Conservation (phyloP, 2,888 invertebrate genomes). For the Muscina levida region DNA sequence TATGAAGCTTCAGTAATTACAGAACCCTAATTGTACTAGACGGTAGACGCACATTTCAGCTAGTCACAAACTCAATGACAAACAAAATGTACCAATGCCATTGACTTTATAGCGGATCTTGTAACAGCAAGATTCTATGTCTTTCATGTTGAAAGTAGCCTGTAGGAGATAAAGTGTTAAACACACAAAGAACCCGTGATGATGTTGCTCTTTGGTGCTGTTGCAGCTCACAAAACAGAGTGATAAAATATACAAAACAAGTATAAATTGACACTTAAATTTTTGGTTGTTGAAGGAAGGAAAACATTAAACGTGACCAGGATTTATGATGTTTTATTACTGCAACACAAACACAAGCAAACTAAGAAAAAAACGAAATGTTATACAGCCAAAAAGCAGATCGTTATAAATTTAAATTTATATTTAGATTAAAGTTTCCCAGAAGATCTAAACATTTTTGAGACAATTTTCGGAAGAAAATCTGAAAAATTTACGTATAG, state of each 20-base stretch:
- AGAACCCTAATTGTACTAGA: too few species aligned
- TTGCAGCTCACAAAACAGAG: constrained; percentile 18
- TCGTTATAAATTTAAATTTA: constrained; percentile 21
- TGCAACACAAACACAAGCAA: background rate
- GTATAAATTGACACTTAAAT: constrained; percentile 62
- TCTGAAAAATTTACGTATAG: too few species aligned
- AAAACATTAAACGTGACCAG: constrained; percentile 64
- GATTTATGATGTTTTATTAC: constrained; percentile 58
- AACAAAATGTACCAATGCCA: constrained; percentile 24
- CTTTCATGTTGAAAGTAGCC: constrained; percentile 40
- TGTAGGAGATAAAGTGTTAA: constrained; percentile 53
- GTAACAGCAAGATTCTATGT: constrained; percentile 19
- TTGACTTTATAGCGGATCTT: too few species aligned
- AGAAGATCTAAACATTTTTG: background rate
- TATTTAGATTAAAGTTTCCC: background rate
- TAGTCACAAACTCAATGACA: constrained; percentile 2
- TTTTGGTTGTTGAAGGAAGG: constrained; percentile 23
- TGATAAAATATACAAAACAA: constrained; percentile 61
- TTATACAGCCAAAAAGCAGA: background rate
- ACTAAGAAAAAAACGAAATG: background rate
- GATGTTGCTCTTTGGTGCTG: constrained; percentile 3
- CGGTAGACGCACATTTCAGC: too few species aligned
- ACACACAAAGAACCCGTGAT: constrained; percentile 47
- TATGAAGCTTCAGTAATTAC: too few species aligned
- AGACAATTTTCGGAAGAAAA: too few species aligned